Percentiles rank a stretch among this genome's conserved stretches.
Conservation (phyloP, 2,113 vertebrate species). For the Lamprotornis superbus region DNA sequence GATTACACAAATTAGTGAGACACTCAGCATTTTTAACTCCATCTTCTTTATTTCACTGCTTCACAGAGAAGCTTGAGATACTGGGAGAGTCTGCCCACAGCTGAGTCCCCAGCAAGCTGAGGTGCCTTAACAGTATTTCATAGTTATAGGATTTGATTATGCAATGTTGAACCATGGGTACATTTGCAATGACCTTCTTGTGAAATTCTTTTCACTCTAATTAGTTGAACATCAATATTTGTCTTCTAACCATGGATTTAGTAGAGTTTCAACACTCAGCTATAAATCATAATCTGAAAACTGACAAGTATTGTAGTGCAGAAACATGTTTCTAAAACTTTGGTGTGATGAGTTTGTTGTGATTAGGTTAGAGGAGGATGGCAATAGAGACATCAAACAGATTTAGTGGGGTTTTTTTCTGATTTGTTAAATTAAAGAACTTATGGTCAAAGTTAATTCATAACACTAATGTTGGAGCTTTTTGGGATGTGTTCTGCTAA, state of each 20-base stretch:
- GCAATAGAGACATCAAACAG: neutral
- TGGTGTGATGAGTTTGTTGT: neutral
- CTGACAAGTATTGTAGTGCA: neutral
- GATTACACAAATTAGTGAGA: neutral
- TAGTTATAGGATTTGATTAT: neutral
- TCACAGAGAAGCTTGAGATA: neutral
- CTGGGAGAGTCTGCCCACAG: neutral
- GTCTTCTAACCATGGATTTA: neutral
- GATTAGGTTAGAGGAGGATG: neutral
- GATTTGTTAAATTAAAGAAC: neutral
- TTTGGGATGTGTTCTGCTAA: neutral
- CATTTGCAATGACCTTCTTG: neutral
- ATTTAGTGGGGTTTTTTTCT: neutral
- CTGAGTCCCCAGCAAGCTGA: neutral
- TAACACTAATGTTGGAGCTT: neutral
- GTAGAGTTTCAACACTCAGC: slow-evolving; percentile 19
- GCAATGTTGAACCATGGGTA: neutral
- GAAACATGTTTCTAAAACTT: neutral
- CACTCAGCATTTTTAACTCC: neutral
- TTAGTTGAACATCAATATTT: neutral
- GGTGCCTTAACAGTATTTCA: neutral
- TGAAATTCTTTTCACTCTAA: neutral
- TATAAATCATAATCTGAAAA: neutral
- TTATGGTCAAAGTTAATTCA: neutral
- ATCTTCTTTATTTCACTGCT: neutral